Conservation (phyloP, 1,140 invertebrate species). For the Pseudomyrmex dendroicus region DNA sequence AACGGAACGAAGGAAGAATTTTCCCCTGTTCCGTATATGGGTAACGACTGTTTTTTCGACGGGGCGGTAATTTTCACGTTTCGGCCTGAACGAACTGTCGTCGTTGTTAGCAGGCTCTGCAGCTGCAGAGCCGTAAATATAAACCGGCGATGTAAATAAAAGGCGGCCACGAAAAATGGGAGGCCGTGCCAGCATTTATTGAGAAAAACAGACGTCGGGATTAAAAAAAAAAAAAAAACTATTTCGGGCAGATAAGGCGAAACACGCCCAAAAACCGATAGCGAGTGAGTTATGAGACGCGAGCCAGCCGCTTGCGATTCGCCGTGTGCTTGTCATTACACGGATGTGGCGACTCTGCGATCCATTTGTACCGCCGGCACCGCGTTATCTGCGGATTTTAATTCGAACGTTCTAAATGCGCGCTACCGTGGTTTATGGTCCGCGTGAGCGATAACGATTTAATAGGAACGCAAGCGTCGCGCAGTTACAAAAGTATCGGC, state of each 20-base stretch:
- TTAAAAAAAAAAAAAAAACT: slow-evolving; percentile 41
- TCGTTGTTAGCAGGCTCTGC: neutral
- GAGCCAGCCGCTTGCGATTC: slow-evolving; percentile 11
- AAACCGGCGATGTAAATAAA: neutral
- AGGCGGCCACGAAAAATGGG: neutral
- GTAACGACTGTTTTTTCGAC: neutral
- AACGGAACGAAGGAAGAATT: neutral
- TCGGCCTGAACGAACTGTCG: neutral
- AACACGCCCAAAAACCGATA: slow-evolving; percentile 70
- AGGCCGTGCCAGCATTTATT: slow-evolving; percentile 41
- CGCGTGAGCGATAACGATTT: slow-evolving; percentile 46
- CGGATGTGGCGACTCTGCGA: slow-evolving; percentile 33
- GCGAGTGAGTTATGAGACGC: slow-evolving; percentile 43
- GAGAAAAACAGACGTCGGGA: slow-evolving; percentile 61
- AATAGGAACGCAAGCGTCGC: slow-evolving; percentile 43
- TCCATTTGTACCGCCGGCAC: slow-evolving; percentile 12
- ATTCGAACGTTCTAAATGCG: slow-evolving; percentile 41
- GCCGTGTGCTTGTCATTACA: slow-evolving; percentile 6
- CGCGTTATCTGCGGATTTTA: slow-evolving; percentile 59
- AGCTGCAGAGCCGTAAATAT: neutral
- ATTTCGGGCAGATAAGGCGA: slow-evolving; percentile 56
- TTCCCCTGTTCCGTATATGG: neutral
- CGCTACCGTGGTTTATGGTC: slow-evolving; percentile 49
- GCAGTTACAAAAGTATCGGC: neutral
- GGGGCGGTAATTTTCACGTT: slow-evolving; percentile 18